Conservation (phyloP, 2,797 vertebrate genomes). For the Todus mexicanus region DNA sequence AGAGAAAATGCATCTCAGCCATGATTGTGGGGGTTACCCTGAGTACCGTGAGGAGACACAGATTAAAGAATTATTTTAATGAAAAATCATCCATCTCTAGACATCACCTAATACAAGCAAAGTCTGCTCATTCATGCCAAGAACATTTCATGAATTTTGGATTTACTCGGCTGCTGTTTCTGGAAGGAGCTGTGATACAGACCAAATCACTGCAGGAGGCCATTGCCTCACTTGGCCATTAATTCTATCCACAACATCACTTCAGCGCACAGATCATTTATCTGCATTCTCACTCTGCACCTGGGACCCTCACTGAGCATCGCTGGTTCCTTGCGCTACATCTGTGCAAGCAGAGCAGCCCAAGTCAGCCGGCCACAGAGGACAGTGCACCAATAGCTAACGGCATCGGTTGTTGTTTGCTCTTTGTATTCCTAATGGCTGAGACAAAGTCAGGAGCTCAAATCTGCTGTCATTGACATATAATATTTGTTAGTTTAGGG, state of each 20-base stretch:
- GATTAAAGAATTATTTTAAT: not conserved
- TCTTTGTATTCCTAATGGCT: not conserved
- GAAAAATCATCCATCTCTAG: not conserved
- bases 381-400: not conserved
- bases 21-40: not conserved
- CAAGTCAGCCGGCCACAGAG: not conserved
- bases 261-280: not conserved
- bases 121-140: fast-evolving
- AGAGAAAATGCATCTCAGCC: not conserved
- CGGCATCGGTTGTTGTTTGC: not conserved
- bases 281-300: not conserved
- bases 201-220: not conserved
- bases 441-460: not conserved
- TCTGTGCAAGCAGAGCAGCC: not conserved
- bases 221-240: not conserved
- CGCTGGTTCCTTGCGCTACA: not conserved
- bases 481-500: not conserved
- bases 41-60: not conserved
- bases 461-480: not conserved
- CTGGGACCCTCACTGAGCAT: not conserved
- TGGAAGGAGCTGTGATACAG: not conserved
- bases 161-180: not conserved
- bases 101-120: fast-evolving
- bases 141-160: not conserved
- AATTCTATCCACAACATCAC: not conserved